A percentile compares a stretch with the other conserved stretches of the same genome.
Conservation (phyloP, 2,113 vertebrate species). For the Anoura caudifer region DNA sequence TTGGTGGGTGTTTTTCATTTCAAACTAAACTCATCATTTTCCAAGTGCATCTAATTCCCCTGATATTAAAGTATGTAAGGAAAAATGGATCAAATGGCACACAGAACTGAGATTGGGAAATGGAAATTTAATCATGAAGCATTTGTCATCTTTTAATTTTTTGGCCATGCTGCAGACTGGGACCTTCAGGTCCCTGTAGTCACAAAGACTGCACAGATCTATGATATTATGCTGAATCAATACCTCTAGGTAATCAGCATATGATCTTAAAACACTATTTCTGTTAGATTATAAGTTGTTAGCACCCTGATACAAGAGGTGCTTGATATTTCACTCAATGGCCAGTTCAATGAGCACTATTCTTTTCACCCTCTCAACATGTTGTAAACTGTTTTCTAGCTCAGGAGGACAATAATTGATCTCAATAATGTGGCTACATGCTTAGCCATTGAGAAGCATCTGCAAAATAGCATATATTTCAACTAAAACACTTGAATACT, state of each 20-base stretch:
- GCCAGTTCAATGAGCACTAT: not conserved
- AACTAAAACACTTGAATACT: not conserved
- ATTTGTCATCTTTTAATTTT: not conserved
- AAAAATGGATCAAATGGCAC: not conserved
- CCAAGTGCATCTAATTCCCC: not conserved
- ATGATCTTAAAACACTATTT: not conserved
- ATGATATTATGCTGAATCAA: not conserved
- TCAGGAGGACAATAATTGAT: constrained; percentile 27
- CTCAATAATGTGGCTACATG: not conserved
- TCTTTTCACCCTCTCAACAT: constrained; percentile 2
- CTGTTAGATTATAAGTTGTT: not conserved
- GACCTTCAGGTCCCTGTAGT: not conserved
- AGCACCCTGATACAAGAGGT: constrained; percentile 25
- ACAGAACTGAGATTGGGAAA: not conserved
- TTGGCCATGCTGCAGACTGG: not conserved
- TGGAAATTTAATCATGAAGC: not conserved
- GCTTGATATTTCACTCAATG: constrained; percentile 58
- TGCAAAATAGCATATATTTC: not conserved
- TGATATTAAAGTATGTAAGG: not conserved
- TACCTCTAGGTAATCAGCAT: not conserved
- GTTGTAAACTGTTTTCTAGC: constrained; percentile 27
- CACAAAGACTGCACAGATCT: not conserved
- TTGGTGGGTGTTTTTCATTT: not conserved
- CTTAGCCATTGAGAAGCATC: not conserved
- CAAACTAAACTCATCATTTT: not conserved